Conservation (phyloP, 2,113 vertebrate species). For the Synodontis membranacea region DNA sequence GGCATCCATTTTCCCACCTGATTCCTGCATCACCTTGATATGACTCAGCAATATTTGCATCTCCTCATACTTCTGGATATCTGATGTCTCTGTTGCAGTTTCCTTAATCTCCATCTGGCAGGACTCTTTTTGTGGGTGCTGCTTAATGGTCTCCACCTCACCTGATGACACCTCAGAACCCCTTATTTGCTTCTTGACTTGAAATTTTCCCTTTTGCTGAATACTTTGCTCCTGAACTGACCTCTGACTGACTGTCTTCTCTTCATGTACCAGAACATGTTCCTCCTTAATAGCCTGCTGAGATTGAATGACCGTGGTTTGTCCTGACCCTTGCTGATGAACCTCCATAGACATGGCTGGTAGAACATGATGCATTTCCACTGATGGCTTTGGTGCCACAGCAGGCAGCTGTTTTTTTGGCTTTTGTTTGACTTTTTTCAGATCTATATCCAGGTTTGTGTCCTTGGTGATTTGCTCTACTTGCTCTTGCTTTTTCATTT, state of each 20-base stretch:
- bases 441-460: slow-evolving; percentile 53
- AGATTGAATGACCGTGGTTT: slow-evolving; percentile 57
- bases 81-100: slow-evolving; percentile 64
- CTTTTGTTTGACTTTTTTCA: slow-evolving; percentile 59
- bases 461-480: slow-evolving; percentile 48
- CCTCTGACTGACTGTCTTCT: slow-evolving; percentile 63
- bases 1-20: slow-evolving; percentile 71
- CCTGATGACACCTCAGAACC: slow-evolving; percentile 46
- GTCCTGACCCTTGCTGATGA: slow-evolving; percentile 59
- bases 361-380: slow-evolving; percentile 61
- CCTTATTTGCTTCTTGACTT: slow-evolving; percentile 61
- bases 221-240: slow-evolving; percentile 63
- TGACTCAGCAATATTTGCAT: slow-evolving; percentile 75
- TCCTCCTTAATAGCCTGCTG: slow-evolving; percentile 65
- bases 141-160: slow-evolving; percentile 46
- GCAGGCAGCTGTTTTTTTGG: slow-evolving; percentile 57
- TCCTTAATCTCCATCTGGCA: slow-evolving; percentile 51
- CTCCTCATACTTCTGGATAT: slow-evolving; percentile 75
- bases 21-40: slow-evolving; percentile 77
- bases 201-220: slow-evolving; percentile 61
- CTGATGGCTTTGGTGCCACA: slow-evolving; percentile 59
- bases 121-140: slow-evolving; percentile 54
- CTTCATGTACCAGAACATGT: slow-evolving; percentile 59
- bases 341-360: slow-evolving; percentile 43
- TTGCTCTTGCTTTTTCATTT: slow-evolving; percentile 56